Conservation (phyloP, 2,797 vertebrate species). For the Rhinophrynus dorsalis region DNA sequence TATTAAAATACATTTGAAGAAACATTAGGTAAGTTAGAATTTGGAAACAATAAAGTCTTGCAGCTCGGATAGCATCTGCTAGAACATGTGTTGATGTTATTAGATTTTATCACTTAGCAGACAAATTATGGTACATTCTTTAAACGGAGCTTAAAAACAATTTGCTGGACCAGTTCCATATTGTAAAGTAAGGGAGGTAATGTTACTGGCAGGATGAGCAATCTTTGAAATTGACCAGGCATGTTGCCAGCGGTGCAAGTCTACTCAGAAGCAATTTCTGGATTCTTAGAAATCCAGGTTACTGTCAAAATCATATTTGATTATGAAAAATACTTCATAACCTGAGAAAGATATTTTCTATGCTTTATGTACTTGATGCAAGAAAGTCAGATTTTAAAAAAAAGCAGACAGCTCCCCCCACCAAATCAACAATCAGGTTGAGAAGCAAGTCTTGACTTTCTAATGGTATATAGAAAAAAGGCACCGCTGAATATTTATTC, state of each 20-base stretch:
- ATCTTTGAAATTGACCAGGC: conserved; percentile 24
- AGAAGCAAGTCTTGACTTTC: too few species aligned
- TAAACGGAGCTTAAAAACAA: conserved; percentile 32
- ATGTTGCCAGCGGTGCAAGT: conserved; percentile 29
- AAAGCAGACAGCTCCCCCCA: too few species aligned
- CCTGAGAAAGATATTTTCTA: conserved; percentile 26
- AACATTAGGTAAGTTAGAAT: conserved; percentile 11
- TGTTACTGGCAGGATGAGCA: conserved; percentile 39
- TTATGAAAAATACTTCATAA: neutral
- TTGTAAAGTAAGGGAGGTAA: conserved; percentile 28
- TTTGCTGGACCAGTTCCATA: conserved; percentile 28
- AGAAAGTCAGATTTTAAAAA: too few species aligned
- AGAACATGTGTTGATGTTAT: conserved; percentile 31
- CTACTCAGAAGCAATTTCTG: conserved; percentile 20
- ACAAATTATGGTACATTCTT: conserved; percentile 38
- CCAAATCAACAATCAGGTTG: too few species aligned
- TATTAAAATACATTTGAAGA: too few species aligned
- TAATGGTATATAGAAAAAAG: too few species aligned
- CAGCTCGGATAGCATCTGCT: conserved; percentile 15
- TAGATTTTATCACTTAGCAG: conserved; percentile 40
- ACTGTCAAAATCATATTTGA: neutral
- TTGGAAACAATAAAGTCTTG: neutral
- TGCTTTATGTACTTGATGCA: conserved; percentile 12
- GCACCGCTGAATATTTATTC: too few species aligned
- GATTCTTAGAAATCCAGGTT: conserved; percentile 12